Percentiles rank a stretch among this genome's conserved stretches.
Evolutionary conservation across 2,797 vertebrate species (phyloP).

Genomic region (Syndactyla subalaris): DNA sequence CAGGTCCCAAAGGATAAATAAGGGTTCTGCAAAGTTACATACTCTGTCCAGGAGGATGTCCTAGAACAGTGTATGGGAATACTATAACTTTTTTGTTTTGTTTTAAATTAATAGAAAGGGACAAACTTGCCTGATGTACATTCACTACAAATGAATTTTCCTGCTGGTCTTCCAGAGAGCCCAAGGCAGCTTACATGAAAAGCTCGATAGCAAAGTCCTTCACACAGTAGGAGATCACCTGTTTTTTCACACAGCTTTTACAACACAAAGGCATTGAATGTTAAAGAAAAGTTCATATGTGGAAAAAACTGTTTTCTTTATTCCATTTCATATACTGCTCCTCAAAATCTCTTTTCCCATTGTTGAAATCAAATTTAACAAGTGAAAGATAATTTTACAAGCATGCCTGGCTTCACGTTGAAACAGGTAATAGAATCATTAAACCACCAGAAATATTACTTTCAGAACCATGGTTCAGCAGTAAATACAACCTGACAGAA

Average conservation of each 20-base stretch:
- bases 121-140: slow-evolving; percentile 88
- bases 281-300: slow-evolving; percentile 50
- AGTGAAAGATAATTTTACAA: slow-evolving; percentile 12
- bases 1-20: not conserved
- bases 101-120: slow-evolving; percentile 13
- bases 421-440: not conserved
- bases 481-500: not conserved
- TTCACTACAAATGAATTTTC: slow-evolving; percentile 88
- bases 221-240: slow-evolving; percentile 89
- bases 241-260: slow-evolving; percentile 90
- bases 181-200: slow-evolving; percentile 91
- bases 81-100: not conserved
- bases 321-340: not conserved
- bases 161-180: slow-evolving; percentile 78
- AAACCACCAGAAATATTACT: not conserved
- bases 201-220: slow-evolving; percentile 91
- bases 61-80: not conserved
- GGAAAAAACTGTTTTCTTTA: slow-evolving; percentile 15
- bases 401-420: not conserved
- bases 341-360: not conserved
- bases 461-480: not conserved
- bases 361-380: not conserved
- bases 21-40: not conserved
- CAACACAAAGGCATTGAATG: slow-evolving; percentile 64
- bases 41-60: not conserved